Evolutionary conservation across 2,113 vertebrate species (phyloP), one percentile per base, ranked within the genome.

Genomic region (Grus americana): DNA sequence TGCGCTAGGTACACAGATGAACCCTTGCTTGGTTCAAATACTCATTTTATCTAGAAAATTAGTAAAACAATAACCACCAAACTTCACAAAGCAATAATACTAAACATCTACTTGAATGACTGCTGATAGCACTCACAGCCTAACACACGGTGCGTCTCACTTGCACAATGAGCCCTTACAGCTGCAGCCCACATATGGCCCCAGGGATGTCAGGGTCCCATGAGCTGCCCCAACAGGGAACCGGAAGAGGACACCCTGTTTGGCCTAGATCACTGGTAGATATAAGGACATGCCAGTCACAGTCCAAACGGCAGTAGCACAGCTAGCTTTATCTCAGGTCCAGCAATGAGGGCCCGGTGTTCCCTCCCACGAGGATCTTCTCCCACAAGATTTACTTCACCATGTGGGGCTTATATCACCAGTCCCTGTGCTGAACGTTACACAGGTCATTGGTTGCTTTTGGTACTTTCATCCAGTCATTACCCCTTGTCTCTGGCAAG

Each of bases 201-300:
- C 36, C 65, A n/a, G 22, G 21, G 19, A 24, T 16, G 20, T 30
- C n/a, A 83, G 13, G 7, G 15, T 52, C 9, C 12, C 44, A 9
- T 0, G 1, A 0, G 1, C 15, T 24, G 30, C 8, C 24, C 19
- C 24, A 46, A 6, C 7, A 58, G 54, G 7, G 21, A 76, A 24
- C 15, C 12, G 26, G 23, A 4, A 9, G 34, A 76, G 3, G 17
- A 52, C 5, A 2, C 2, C 32, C 15, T 2, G 0, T 58, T 63
- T 36, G 17, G 15, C 5, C 52, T 9, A 42, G 18, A 12, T 29
- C 11, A 63, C 19, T 15, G 5, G 6, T 15, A 44, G 20, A 38
- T 6, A 23, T 36, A 27, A 75, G 12, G 47, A 58, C 18, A 22
- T 20, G 5, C 5, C 19, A 92, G 21, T 8, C 21, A 29, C 44